Conservation (phyloP, 2,888 invertebrate genomes). For the Campoletis raptor region DNA sequence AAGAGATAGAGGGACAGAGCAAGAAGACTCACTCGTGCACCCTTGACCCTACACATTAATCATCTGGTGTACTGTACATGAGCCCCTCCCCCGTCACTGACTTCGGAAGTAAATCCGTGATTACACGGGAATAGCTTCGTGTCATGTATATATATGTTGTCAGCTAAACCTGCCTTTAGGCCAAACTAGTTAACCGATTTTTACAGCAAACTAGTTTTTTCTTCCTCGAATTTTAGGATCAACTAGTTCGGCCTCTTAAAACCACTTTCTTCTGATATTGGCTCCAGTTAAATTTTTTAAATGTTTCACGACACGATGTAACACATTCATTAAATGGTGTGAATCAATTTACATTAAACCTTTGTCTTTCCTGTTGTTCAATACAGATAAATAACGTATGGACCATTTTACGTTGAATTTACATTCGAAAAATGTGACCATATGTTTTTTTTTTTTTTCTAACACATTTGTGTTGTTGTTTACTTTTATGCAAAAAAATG, state of each 20-base stretch:
- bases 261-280: background rate
- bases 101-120: constrained; percentile 64
- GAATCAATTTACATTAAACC: background rate
- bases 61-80: constrained; percentile 50
- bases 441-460: too few relatives aligned
- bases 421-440: background rate
- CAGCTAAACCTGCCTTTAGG: background rate
- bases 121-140: constrained; percentile 43
- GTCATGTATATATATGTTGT: constrained; percentile 1
- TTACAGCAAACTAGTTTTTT: background rate
- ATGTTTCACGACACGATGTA: background rate
- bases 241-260: background rate
- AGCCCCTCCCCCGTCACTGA: constrained; percentile 51
- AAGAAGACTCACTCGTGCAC: constrained; percentile 51
- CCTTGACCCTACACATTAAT: constrained; percentile 67
- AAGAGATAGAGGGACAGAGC: constrained; percentile 24
- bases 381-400: background rate
- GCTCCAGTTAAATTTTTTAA: background rate
- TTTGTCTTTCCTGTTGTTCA: background rate
- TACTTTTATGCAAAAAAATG: background rate
- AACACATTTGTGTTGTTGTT: too few relatives aligned
- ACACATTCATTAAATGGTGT: background rate
- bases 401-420: background rate
- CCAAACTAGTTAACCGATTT: background rate
- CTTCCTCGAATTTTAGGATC: background rate